Conservation (phyloP, 2,888 invertebrate genomes). For the Meghimatium bilineatum region DNA sequence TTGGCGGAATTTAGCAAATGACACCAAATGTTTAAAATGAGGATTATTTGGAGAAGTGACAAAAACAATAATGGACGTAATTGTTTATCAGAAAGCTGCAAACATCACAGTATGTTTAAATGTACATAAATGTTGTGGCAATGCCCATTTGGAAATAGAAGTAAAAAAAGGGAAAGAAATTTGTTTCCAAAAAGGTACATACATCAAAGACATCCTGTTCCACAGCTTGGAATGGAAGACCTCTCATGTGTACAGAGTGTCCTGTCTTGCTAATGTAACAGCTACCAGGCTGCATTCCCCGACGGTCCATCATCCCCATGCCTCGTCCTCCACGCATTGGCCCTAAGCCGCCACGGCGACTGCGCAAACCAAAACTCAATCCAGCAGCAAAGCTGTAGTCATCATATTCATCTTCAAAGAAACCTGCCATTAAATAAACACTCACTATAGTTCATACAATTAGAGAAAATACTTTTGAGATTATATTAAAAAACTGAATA, state of each 20-base stretch:
- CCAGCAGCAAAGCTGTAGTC: conserved; percentile 71
- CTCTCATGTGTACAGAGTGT: conserved; percentile 87
- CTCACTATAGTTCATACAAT: not conserved
- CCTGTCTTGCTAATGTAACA: conserved; percentile 75
- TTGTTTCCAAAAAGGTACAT: conserved; percentile 43
- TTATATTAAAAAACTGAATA: no score
- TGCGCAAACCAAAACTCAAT: conserved; percentile 55
- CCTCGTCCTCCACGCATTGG: conserved; percentile 53
- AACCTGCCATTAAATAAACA: conserved; percentile 63
- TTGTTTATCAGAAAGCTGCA: no score
- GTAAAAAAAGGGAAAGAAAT: no score
- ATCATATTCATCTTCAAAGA: conserved; percentile 77
- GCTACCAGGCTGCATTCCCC: conserved; percentile 65
- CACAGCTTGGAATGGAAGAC: conserved; percentile 90
- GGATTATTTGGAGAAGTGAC: no score
- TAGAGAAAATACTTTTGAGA: not conserved
- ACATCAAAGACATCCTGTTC: conserved; percentile 89
- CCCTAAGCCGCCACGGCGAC: conserved; percentile 48
- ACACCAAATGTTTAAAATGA: no score
- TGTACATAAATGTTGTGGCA: no score
- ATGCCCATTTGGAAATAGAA: no score
- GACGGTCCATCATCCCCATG: conserved; percentile 53
- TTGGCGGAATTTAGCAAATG: no score
- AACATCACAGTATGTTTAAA: no score
- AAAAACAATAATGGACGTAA: no score